phyloP scores from a whole-genome alignment of 2,113 vertebrate species.

The Anseranas semipalmata region DNA sequence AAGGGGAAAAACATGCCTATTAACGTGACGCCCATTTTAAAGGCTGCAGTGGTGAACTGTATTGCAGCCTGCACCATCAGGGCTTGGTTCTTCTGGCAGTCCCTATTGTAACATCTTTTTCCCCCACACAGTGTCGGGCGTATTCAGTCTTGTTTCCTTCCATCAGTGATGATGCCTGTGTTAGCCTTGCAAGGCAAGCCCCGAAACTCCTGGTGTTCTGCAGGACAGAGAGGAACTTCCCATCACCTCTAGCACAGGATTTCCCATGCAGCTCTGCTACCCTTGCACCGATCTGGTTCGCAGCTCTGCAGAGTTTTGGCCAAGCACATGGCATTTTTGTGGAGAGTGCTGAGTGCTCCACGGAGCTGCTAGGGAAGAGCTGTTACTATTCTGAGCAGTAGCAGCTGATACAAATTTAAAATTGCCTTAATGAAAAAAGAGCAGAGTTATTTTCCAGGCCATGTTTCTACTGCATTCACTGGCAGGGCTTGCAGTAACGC shows the following conservation, averaged over 20 bases:
- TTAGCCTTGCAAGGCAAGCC: not conserved
- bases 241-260: not conserved
- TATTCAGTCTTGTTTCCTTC: not conserved
- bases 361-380: not conserved
- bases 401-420: constrained; percentile 58
- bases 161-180: not conserved
- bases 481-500: constrained; percentile 1
- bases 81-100: not conserved
- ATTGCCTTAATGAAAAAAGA: not conserved
- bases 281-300: not conserved
- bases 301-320: not conserved
- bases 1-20: constrained; percentile 13
- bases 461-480: not conserved
- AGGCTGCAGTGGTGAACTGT: not conserved
- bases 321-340: not conserved
- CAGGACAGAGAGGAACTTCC: not conserved
- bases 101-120: not conserved
- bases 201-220: not conserved
- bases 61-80: not conserved
- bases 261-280: not conserved
- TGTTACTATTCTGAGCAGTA: constrained; percentile 37
- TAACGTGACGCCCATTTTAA: not conserved
- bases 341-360: not conserved
- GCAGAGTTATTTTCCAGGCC: constrained; percentile 32
- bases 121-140: not conserved